Base-by-base conservation (phyloP, 1,140 invertebrate species). In the Ostrea edulis region DNA sequence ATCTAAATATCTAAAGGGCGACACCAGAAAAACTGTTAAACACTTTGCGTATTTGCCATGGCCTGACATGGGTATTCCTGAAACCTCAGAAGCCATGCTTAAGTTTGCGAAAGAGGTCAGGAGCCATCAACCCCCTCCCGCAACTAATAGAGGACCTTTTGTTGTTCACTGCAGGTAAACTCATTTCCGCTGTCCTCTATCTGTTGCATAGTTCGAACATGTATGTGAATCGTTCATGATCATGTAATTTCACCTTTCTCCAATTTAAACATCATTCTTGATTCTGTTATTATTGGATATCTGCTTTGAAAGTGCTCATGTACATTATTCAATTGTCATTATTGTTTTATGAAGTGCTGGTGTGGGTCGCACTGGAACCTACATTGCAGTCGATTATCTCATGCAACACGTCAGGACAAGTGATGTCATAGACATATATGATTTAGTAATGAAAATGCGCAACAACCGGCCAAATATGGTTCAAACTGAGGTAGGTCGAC, bases 351-450 rank as follows among this genome's bases (percentile, higher is more conserved):
- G 12, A 87, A 95, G 95, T 90, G 94, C 94, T 89, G 95, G 95
- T 44, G 94, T 95, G 9, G 95, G 95, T 0, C 88, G 94, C n/a
- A 95, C 95, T 2, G 99, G 98, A n/a, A 94, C 94, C 12, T 99
- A 99, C 94, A 99, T 99, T 91, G 98, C 99, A 0, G 98, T 99
- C 88, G 99, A 99, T 94, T 98, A 98, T 0, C 98, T 99, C 98
- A 95, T 99, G 86, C 98, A 99, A 93, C 96, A 98, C 65, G 90
- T 95, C 8, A 83, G 88, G 89, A 97, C 98, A 93, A 84, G 65
- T 22, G 98, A 98, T 93, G 98, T 98, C 86, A 97, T 99, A 8
- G 99, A 99, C 94, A 98, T 99, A 86, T 99, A 99, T 93, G 98
- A 98, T 0, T 98, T 99, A 95, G 98, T 99, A 0, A 99, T 98